Evolutionary conservation across 1,140 invertebrate genomes (phyloP), one percentile per base, ranked within the genome.

Genomic region (Bombus confusus): DNA sequence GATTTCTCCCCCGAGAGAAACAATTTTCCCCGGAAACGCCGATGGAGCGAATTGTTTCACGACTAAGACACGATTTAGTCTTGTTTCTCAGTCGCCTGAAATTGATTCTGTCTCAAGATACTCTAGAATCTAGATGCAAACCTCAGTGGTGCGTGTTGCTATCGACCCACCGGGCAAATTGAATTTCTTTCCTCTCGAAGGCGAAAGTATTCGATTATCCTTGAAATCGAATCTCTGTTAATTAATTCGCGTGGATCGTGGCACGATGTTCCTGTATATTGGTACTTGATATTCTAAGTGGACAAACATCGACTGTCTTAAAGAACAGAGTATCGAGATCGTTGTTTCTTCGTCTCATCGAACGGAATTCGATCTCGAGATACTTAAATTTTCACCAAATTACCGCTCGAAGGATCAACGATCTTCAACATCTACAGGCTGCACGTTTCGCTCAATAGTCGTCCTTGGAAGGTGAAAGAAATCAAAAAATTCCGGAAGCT

Each of bases 71-170:
- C 39, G 15, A n/a, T 52, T 52, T 75, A 13, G 9, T 74, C 41
- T 31, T 74, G 41, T 74, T 74, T 47, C 34, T 31, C 28, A 12
- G 25, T n/a, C 37, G 34, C 31, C 18, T 57, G 12, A n/a, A 37
- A 76, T 79, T 47, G 77, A 66, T 10, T 57, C 74, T 57, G 47
- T 57, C 75, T 62, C 18, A 9, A 13, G 57, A 77, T 77, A 12
- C 31, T 25, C 31, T 57, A 31, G 72, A 41, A 59, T 34, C 66
- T 37, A 69, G 66, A 62, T 37, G 62, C 41, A 79, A 79, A 68
- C 52, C 75, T 77, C 75, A 59, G 28, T n/a, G 34, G 75, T 28
- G 75, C 73, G 73, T 52, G 73, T 75, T 75, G n/a, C 18, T 75
- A 34, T 52, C 73, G 43, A 52, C 1, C 15, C 39, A 5, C 18